Base-by-base conservation (phyloP, 2,888 invertebrate species). In the Erannis defoliaria region DNA sequence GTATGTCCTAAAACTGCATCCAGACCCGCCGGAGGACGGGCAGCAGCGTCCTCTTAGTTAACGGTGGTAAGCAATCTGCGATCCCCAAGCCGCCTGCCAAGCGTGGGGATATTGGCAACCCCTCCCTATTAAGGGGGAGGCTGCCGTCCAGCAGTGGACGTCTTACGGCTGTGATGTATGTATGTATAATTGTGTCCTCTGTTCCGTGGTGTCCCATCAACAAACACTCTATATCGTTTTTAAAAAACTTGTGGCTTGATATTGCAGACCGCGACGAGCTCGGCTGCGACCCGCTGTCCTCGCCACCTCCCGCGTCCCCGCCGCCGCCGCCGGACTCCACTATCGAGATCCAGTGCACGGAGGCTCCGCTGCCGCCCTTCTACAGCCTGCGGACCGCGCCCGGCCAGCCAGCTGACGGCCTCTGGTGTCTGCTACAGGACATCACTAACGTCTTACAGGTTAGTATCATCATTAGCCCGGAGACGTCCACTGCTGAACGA, bases 341-440 rank as follows among this genome's bases (percentile, higher is more conserved):
- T 76, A 94, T 97, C 65, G 97, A 97, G 84, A 95, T 97, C 81
- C 97, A 97, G 86, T 95, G 96, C 82, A 96, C 97, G 68, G 97
- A 97, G 78, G 93, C 94, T 51, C 95, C 96, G 21, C 91, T 97
- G 60, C 97, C 97, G 10, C 97, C 97, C 54, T 94, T 97, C 72
- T 98, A 97, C 90, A 95, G 95, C 68, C 89, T 97, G 67, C 91
- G 94, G 66, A 94, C 94, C 49, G 94, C 95, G 75, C 81, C 93
- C 0, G 94, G 95, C 14, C 93, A 94, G 63, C 88, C 90, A 0
- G 77, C 88, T 0, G 92, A 93, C 42, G 97, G 97, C 53, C 95
- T 96, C 65, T 97, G 97, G 97, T 95, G 97, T 57, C 92, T 97
- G 62, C 92, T 97, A 55, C 97, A 96, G 81, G 97, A 97, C 82